Conservation (phyloP, 2,888 invertebrate species). For the Callyntrura guangdongensis region DNA sequence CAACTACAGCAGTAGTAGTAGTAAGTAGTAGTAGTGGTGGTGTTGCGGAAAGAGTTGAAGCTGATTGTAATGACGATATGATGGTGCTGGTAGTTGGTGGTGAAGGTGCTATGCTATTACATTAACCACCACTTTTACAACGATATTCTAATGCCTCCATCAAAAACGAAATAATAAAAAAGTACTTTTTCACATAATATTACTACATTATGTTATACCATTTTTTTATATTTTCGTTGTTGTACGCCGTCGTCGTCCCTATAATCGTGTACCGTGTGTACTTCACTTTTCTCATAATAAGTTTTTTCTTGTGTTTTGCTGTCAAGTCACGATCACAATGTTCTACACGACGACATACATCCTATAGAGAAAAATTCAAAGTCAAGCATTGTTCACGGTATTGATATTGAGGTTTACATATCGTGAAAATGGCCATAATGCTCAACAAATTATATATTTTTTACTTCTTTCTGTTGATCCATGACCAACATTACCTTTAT, state of each 20-base stretch:
- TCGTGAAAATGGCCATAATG: slow-evolving; percentile 55
- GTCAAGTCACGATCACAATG: slow-evolving; percentile 83
- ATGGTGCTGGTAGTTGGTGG: slow-evolving; percentile 7
- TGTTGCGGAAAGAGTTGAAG: neutral
- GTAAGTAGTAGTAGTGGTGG: slow-evolving; percentile 37
- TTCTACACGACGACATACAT: slow-evolving; percentile 69
- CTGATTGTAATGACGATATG: slow-evolving; percentile 55
- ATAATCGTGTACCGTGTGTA: slow-evolving; percentile 65
- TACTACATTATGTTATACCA: neutral
- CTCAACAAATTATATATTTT: slow-evolving; percentile 31
- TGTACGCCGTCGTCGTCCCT: slow-evolving; percentile 22
- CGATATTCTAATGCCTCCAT: neutral
- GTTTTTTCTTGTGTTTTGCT: slow-evolving; percentile 79
- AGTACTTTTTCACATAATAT: slow-evolving; percentile 33
- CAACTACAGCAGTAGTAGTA: too few relatives aligned
- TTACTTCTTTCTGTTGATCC: slow-evolving; percentile 22
- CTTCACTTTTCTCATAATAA: slow-evolving; percentile 71
- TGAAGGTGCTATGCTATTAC: slow-evolving; percentile 36
- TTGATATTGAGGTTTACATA: neutral
- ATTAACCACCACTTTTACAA: slow-evolving; percentile 13
- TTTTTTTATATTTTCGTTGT: slow-evolving; percentile 49
- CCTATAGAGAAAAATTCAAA: slow-evolving; percentile 48
- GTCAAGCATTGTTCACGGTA: neutral
- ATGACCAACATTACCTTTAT: slow-evolving; percentile 65
- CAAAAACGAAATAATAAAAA: slow-evolving; percentile 41